These are phyloP conservation scores for Smutsia gigantea DNA, from an alignment of 2,797 vertebrate genomes.

Conservation along the genomic window DNA sequence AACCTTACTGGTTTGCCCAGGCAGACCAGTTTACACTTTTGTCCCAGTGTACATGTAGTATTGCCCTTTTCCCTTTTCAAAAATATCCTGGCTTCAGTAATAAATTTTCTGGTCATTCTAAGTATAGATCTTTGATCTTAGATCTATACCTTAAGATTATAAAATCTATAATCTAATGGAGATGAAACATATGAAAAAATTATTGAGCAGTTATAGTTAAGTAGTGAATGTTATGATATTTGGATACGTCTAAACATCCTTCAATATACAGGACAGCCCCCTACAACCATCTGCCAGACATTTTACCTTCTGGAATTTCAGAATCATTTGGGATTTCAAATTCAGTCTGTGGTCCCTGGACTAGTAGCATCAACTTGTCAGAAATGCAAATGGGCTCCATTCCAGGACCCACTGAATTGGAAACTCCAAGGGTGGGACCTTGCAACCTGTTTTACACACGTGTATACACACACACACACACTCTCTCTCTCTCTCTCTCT, in stretches of 20 bases:
- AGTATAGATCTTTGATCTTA: background rate
- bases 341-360: background rate
- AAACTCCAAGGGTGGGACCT: background rate
- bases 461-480: background rate
- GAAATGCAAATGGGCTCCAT: background rate
- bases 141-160: background rate
- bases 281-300: background rate
- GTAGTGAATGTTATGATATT: background rate
- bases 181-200: background rate
- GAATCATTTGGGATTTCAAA: background rate
- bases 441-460: background rate
- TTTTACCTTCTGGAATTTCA: background rate
- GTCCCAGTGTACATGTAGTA: background rate
- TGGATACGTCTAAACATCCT: background rate
- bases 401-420: background rate
- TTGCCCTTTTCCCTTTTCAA: background rate
- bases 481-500: background rate
- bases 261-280: too few relatives aligned
- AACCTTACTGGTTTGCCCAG: background rate
- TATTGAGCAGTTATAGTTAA: background rate
- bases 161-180: background rate
- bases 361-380: background rate
- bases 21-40: background rate
- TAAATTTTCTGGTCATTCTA: background rate
- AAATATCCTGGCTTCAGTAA: background rate